phyloP scores from a whole-genome alignment of 2,797 vertebrate genomes.

The Anniella stebbinsi region DNA sequence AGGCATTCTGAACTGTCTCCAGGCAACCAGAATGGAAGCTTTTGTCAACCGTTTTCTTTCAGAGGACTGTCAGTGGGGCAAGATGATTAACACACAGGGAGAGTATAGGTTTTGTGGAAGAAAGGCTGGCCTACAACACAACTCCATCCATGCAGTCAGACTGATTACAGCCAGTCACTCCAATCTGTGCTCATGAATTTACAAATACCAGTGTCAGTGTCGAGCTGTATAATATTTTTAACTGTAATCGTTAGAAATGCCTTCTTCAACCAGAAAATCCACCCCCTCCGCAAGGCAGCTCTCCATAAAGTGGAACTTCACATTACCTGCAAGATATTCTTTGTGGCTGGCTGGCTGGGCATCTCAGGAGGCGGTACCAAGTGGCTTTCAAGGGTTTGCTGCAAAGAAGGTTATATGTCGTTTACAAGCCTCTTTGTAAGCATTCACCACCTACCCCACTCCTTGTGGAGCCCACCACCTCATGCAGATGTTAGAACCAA shows the following conservation, averaged over 20 bases:
- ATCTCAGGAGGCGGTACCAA: constrained; percentile 85
- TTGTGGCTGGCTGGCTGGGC: constrained; percentile 83
- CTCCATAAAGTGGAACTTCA: neutral
- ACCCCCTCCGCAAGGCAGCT: neutral
- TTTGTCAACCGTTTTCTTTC: neutral
- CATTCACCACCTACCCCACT: neutral
- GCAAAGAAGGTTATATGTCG: constrained; percentile 32
- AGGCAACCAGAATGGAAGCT: neutral
- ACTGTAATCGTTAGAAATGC: neutral
- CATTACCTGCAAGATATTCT: constrained; percentile 93
- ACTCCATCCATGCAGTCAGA: neutral
- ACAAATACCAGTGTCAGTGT: neutral
- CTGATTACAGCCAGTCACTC: neutral
- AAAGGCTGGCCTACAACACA: neutral
- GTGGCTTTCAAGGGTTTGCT: constrained; percentile 87
- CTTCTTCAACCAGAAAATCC: neutral
- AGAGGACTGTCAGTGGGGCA: neutral
- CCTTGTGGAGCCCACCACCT: no score
- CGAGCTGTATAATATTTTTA: neutral
- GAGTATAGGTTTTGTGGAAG: neutral
- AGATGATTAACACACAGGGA: neutral
- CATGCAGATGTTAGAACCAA: neutral
- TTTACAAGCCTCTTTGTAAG: neutral
- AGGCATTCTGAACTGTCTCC: neutral
- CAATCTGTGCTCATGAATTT: neutral